Percentiles rank a stretch among this genome's conserved stretches.
These are phyloP conservation scores for Drosophila sturtevanti DNA, from an alignment of 1,140 invertebrate genomes.

Conservation along the genomic window DNA sequence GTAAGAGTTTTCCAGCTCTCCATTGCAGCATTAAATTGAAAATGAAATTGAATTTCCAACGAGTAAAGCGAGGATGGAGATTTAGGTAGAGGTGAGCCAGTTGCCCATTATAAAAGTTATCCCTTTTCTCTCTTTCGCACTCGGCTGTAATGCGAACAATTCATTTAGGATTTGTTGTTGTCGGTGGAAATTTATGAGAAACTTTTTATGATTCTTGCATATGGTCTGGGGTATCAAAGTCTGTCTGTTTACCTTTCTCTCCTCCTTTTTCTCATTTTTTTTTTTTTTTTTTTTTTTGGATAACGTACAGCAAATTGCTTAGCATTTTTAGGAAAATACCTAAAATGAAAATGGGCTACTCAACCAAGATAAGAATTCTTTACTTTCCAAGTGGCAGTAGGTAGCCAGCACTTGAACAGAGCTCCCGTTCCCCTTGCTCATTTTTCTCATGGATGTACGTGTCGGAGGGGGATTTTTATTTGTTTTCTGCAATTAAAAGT, in stretches of 20 bases:
- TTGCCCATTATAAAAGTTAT: conserved; percentile 11
- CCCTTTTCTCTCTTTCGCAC: conserved; percentile 13
- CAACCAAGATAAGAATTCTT: neutral
- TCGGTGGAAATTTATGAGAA: conserved; percentile 63
- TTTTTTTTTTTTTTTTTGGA: neutral
- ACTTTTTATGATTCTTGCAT: conserved; percentile 70
- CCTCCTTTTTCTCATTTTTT: conserved; percentile 6
- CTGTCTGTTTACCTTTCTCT: conserved; percentile 11
- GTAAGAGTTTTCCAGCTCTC: neutral
- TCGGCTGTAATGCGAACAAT: conserved; percentile 51
- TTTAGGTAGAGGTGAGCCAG: neutral
- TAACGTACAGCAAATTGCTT: conserved; percentile 43
- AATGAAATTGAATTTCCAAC: conserved; percentile 77
- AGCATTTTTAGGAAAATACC: conserved; percentile 25
- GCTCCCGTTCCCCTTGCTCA: neutral
- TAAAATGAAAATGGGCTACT: conserved; percentile 25
- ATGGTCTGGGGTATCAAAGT: conserved; percentile 34
- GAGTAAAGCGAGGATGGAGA: conserved; percentile 15
- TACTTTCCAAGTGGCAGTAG: neutral
- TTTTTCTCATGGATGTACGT: neutral
- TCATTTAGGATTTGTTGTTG: conserved; percentile 61
- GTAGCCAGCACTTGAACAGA: neutral
- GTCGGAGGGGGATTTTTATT: too few species aligned
- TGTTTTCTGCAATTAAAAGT: too few species aligned
- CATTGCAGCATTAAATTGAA: conserved; percentile 78